Percentiles rank a stretch among this genome's conserved stretches.
These are phyloP conservation scores for Caenorhabditis auriculariae DNA, from an alignment of 2,888 invertebrate species.

Conservation along the genomic window DNA sequence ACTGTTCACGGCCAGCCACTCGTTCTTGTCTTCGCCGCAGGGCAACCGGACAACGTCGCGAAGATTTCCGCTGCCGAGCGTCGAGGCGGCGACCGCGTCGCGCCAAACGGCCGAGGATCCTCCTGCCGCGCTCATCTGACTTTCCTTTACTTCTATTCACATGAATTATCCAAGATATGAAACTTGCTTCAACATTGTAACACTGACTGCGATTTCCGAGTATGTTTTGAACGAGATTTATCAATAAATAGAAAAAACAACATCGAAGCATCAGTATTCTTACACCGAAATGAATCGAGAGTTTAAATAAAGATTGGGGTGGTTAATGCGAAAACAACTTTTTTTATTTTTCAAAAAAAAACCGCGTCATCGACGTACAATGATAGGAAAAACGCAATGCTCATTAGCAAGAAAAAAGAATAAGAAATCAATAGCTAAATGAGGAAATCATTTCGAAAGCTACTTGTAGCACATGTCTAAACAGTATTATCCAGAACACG, in stretches of 20 bases:
- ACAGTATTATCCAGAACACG: too few species aligned
- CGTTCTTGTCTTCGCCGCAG: slow-evolving; percentile 94
- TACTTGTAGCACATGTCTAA: too few species aligned
- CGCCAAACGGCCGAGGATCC: slow-evolving; percentile 8
- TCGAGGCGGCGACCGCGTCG: slow-evolving; percentile 78
- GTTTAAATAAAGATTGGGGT: too few species aligned
- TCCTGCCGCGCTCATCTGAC: slow-evolving; percentile 7
- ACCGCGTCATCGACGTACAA: too few species aligned
- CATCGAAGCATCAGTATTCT: too few species aligned
- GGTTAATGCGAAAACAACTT: too few species aligned
- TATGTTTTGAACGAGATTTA: slow-evolving; percentile 16
- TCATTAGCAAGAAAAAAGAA: slow-evolving; percentile 15
- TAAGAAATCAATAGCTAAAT: too few species aligned
- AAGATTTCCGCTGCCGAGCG: slow-evolving; percentile 93
- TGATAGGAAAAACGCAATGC: slow-evolving; percentile 17
- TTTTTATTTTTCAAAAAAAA: too few species aligned
- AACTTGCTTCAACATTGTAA: not conserved
- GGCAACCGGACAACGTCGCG: slow-evolving; percentile 80
- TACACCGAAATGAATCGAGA: too few species aligned
- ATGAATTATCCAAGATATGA: not conserved
- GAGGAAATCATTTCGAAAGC: too few species aligned
- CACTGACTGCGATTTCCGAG: not conserved
- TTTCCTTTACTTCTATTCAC: not conserved
- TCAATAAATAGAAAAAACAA: slow-evolving; percentile 21
- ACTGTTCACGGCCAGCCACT: slow-evolving; percentile 99